Percentiles rank a stretch among this genome's conserved stretches.
Evolutionary conservation across 2,888 invertebrate species (phyloP).

Genomic region (Beris morrisii): DNA sequence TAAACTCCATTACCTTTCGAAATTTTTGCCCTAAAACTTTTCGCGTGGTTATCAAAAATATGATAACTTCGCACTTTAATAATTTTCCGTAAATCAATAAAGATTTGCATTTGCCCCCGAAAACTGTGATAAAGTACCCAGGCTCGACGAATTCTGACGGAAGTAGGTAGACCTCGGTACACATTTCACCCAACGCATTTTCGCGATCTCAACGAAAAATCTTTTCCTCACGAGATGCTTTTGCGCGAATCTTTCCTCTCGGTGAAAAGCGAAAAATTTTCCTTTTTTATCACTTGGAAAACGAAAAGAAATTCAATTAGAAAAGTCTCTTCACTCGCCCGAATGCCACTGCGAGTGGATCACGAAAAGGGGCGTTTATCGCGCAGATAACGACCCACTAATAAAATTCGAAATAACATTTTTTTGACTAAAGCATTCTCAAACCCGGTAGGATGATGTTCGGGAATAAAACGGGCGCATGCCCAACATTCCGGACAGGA

Average conservation of each 20-base stretch:
- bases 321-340: slow-evolving; percentile 7
- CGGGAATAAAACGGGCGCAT: slow-evolving; percentile 10
- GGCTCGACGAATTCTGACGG: background rate
- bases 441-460: background rate
- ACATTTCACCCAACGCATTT: background rate
- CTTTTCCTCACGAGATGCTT: background rate
- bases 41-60: slow-evolving; percentile 2
- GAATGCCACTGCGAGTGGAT: slow-evolving; percentile 30
- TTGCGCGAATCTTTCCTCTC: background rate
- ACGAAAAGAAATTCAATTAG: slow-evolving; percentile 13
- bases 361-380: slow-evolving; percentile 44
- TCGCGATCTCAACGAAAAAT: background rate
- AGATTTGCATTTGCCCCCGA: slow-evolving; percentile 21
- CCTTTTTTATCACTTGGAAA: background rate
- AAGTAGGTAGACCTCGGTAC: background rate
- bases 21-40: background rate
- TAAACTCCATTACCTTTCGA: too few relatives aligned
- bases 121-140: background rate
- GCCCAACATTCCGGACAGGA: slow-evolving; percentile 3
- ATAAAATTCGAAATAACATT: slow-evolving; percentile 29
- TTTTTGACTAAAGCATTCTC: slow-evolving; percentile 26
- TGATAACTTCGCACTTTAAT: slow-evolving; percentile 25
- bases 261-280: background rate
- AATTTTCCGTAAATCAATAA: slow-evolving; percentile 27
- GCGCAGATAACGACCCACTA: slow-evolving; percentile 45